phyloP scores from a whole-genome alignment of 2,797 vertebrate genomes.

The Enteromius afrohamiltoni region DNA sequence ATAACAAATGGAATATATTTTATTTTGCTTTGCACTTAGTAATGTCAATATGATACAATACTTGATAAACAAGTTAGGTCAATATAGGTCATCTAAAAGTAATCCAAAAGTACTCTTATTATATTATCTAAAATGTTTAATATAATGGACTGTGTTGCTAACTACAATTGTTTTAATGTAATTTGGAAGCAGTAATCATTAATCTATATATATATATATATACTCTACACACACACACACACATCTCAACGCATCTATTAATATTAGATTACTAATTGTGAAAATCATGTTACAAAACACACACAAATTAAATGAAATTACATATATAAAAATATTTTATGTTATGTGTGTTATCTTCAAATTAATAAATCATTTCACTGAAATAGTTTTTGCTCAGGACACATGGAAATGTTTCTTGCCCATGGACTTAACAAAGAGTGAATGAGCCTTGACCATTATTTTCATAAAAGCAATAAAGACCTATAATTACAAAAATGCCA shows the following conservation, averaged over 20 bases:
- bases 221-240: no score
- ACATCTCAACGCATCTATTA: not conserved
- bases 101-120: not conserved
- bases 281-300: not conserved
- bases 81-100: not conserved
- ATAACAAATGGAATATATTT: not conserved
- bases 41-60: not conserved
- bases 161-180: not conserved
- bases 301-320: not conserved
- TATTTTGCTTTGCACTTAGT: not conserved
- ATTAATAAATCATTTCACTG: constrained; percentile 50
- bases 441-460: constrained; percentile 86
- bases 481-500: constrained; percentile 87
- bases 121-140: not conserved
- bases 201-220: no score
- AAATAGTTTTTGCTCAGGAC: constrained; percentile 72
- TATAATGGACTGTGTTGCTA: not conserved
- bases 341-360: not conserved
- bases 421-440: constrained; percentile 73
- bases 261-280: not conserved
- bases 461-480: constrained; percentile 87
- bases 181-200: not conserved
- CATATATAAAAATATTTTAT: not conserved
- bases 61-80: not conserved
- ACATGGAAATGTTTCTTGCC: constrained; percentile 73